Evolutionary conservation across 2,797 vertebrate genomes (phyloP), one percentile per base, ranked within the genome.

Genomic region (Myotis findleyi): DNA sequence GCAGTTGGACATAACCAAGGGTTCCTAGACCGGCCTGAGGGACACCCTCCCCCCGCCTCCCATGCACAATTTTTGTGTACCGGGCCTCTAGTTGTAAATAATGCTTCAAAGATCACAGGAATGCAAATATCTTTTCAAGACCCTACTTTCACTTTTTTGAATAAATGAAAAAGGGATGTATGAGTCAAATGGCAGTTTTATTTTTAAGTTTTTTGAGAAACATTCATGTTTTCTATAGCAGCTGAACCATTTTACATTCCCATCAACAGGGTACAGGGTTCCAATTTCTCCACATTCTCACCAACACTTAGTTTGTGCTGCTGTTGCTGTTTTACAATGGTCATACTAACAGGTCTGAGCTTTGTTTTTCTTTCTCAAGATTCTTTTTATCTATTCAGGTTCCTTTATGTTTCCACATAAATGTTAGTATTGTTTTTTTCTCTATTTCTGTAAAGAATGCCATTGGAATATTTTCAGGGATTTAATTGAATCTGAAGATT

Each of bases 151-250:
- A 83, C 41, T 57, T 38, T 89, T 87, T 38, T 36, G 18, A 41
- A 27, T 59, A 69, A 73, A 68, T 25, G 69, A 14, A 62, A 77
- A n/a, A 59, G 9, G 21, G 12, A 20, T 47, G 55, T 47, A 9
- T 75, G 33, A 20, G 80, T 72, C 30, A 38, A 13, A 33, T 36
- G n/a, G 30, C 49, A 89, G 27, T 21, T 72, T 62, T 66, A 76
- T n/a, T 83, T 92, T 91, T 57, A 75, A 77, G 3, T 93, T 76
- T 93, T 93, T 69, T 62, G 6, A 77, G 51, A 51, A 71, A 30
- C 0, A 7, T 76, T 71, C 25, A 68, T 27, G 6, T 71, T 82
- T 85, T 85, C 7, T 6, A 6, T 53, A 44, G 38, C 3, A 36
- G n/a, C 33, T 57, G 20, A 36, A 66, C 13, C 18, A 62, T 81